phyloP scores from a whole-genome alignment of 2,797 vertebrate genomes.

The Fistularia tabacaria region DNA sequence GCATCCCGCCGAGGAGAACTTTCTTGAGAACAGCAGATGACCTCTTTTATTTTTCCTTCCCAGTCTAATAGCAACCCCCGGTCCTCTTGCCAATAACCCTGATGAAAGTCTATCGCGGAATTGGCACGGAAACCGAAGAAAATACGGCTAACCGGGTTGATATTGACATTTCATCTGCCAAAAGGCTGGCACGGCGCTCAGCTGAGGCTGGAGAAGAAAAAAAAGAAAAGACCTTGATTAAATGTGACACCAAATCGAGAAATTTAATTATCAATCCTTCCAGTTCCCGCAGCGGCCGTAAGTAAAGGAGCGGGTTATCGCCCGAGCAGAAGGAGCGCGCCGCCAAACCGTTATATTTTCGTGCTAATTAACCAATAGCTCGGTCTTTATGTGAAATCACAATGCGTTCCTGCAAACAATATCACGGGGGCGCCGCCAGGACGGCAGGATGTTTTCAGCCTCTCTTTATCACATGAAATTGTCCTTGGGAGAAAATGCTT shows the following conservation, averaged over 20 bases:
- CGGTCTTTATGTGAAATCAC: conserved; percentile 20
- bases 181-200: conserved; percentile 34
- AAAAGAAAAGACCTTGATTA: conserved; percentile 40
- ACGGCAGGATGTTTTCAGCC: conserved; percentile 14
- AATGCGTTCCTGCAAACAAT: conserved; percentile 6
- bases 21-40: conserved; percentile 34
- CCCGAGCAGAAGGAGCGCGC: conserved; percentile 21
- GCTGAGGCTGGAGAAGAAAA: conserved; percentile 4
- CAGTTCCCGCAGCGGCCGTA: conserved; percentile 4
- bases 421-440: conserved; percentile 8
- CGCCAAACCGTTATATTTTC: conserved; percentile 7
- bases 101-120: conserved; percentile 49
- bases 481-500: conserved; percentile 28
- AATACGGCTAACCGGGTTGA: conserved; percentile 49
- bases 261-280: conserved; percentile 47
- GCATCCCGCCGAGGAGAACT: conserved; percentile 36
- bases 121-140: conserved; percentile 50
- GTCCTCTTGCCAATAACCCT: conserved; percentile 50
- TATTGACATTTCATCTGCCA: conserved; percentile 51
- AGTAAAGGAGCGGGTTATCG: conserved; percentile 22
- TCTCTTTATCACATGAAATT: conserved; percentile 12
- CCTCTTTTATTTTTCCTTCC: conserved; percentile 23
- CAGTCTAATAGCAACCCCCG: conserved; percentile 55
- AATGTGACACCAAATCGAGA: conserved; percentile 58
- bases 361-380: conserved; percentile 32